Conservation (phyloP, 2,888 invertebrate genomes). For the Scaptomyza flava region DNA sequence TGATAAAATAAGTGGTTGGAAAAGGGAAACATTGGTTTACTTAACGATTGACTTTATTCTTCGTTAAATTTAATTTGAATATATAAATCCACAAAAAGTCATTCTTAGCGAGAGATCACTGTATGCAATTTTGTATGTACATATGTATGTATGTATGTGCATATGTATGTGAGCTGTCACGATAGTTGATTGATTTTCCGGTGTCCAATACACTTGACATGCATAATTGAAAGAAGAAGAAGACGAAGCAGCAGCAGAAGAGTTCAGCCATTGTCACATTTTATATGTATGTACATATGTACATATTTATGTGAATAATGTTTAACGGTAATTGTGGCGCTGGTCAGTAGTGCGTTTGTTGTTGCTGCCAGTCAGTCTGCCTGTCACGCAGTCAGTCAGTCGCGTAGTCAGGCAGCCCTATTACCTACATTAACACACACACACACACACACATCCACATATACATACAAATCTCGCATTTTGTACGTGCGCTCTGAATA, state of each 20-base stretch:
- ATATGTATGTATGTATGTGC: background rate
- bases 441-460: background rate
- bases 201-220: slow-evolving; percentile 68
- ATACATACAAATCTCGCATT: slow-evolving; percentile 11
- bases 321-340: slow-evolving; percentile 71
- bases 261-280: slow-evolving; percentile 58
- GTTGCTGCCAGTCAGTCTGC: slow-evolving; percentile 35
- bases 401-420: slow-evolving; percentile 57
- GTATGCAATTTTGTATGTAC: background rate
- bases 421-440: slow-evolving; percentile 65
- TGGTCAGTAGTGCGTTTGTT: slow-evolving; percentile 58
- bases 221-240: slow-evolving; percentile 56
- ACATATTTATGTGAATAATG: slow-evolving; percentile 41
- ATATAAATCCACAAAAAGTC: background rate
- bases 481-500: slow-evolving; percentile 53
- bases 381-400: slow-evolving; percentile 25
- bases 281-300: slow-evolving; percentile 7
- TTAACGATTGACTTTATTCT: too few relatives aligned
- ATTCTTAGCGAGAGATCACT: background rate
- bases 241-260: slow-evolving; percentile 10
- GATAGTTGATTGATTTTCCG: slow-evolving; percentile 73
- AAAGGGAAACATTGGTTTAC: too few relatives aligned
- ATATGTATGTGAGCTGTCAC: slow-evolving; percentile 45
- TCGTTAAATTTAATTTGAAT: background rate
- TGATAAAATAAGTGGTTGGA: too few relatives aligned